Evolutionary conservation across 2,113 vertebrate species (phyloP), one percentile per base, ranked within the genome.

Genomic region (Barnardius zonarius): DNA sequence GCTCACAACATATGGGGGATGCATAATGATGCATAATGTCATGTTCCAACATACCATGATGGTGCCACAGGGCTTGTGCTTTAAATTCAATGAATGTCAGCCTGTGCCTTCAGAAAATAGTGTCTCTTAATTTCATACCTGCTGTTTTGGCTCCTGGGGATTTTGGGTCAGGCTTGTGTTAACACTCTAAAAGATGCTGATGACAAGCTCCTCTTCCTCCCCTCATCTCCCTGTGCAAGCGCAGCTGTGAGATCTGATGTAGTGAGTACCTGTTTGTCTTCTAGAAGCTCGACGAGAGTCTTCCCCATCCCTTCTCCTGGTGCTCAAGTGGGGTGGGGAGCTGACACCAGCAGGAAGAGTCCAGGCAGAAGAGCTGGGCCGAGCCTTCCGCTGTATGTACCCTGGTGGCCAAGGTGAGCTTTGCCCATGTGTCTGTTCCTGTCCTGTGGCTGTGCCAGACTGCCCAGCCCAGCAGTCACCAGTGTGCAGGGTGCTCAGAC

Each of bases 371-470:
- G 99, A 99, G 92, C 99, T 99, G 94, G 99, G 99, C 3, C 93
- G 99, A 64, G 99, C 99, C 62, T 99, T 99, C 86, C 98, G 99
- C 94, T 99, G 99, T 90, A 99, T 99, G 99, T 99, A 99, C 94
- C 99, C 99, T 1, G 99, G 99, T 92, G 99, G 99, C 61, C 99
- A 99, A 98, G 99, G 99, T 99, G 94, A 97, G 97, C 86, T 19
- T 52, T 57, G 67, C 25, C 22, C 9, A 0, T 37, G 4, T 11
- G 0, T 28, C 35, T 4, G 4, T 14, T 30, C 22, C 62, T 61
- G n/a, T n/a, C 62, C 46, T 17, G 5, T 17, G 61, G 2, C 62
- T 75, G n/a, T 75, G 37, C 49, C 46, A 49, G 68, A 24, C 64
- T 51, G 75, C 64, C 55, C 43, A 33, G 55, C 39, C 43, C 44